Base-by-base conservation (phyloP, 2,888 invertebrate species). In the Eupithecia vulgata region DNA sequence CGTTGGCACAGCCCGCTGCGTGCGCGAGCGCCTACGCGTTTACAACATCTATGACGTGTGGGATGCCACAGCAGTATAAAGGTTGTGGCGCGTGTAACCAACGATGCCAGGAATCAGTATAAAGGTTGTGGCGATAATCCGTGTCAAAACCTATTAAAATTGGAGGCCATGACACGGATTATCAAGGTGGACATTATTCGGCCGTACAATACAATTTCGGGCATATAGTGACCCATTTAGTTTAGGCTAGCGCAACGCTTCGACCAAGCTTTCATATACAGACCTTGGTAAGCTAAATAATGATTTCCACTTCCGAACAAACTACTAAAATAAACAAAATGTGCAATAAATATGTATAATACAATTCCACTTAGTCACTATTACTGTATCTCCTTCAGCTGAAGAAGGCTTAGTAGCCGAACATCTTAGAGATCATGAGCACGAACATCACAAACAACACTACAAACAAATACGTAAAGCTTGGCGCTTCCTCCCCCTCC, bases 301-400 rank as follows among this genome's bases (percentile, higher is more conserved):
- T 12, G 1, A 1, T n/a, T n/a, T 48, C 8, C 52, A 21, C 21
- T 52, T 10, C 3, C 4, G 21, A 52, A 10, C 52, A 21, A 61
- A 61, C 30, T 61, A 61, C 6, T 25, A 61, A 61, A 34, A 17
- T 0, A 61, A 61, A 61, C 15, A 17, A 61, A 17, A 34, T 7
- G 4, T 34, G 61, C 34, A 76, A 76, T 71, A 79, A 76, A 79
- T 77, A 71, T 70, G 37, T 64, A 35, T 64, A 62, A 37, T 79
- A 76, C 79, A 82, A 83, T 85, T 85, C 83, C 78, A 81, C 83
- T 87, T 85, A 85, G 75, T 64, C 67, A 73, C 73, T 74, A 71
- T 62, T 35, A 15, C 13, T 7, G 15, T n/a, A 0, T 21, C 12
- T 21, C 25, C 5, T 57, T 2, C 5, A 52, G 57, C 25, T 13